Percentiles rank a stretch among this genome's conserved stretches.
Conservation (phyloP, 2,113 vertebrate species). For the Hirundichthys speculiger region DNA sequence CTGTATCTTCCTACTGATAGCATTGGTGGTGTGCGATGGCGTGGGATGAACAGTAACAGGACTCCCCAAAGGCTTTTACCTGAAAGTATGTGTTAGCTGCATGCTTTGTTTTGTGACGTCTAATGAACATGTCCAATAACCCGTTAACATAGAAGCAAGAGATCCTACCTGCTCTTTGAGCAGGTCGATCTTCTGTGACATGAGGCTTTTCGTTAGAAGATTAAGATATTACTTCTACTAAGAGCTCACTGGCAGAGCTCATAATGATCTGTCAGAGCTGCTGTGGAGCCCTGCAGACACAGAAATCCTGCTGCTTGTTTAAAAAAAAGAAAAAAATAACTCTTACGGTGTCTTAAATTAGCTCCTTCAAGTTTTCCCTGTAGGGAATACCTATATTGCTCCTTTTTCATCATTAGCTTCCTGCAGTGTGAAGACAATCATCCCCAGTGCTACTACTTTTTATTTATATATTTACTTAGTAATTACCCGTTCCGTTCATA, state of each 20-base stretch:
- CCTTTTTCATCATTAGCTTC: conserved; percentile 20
- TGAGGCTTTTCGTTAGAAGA: conserved; percentile 14
- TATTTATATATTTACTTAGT: no score
- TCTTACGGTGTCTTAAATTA: background rate
- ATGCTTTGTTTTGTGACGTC: conserved; percentile 56
- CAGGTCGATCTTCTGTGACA: background rate
- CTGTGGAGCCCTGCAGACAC: conserved; percentile 17
- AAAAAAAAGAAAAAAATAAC: conserved; percentile 8
- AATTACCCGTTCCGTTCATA: background rate
- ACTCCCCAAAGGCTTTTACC: conserved; percentile 18
- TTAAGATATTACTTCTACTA: background rate
- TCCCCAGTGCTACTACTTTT: no score
- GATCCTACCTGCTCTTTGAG: background rate
- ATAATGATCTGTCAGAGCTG: conserved; percentile 14
- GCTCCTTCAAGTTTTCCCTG: background rate
- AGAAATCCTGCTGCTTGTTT: conserved; percentile 34
- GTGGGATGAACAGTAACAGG: conserved; percentile 56
- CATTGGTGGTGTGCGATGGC: conserved; percentile 57
- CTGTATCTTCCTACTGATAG: conserved; percentile 72
- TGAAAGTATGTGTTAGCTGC: conserved; percentile 81
- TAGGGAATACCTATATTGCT: conserved; percentile 31
- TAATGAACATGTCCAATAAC: no score
- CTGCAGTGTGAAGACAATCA: background rate
- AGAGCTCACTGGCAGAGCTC: conserved; percentile 1
- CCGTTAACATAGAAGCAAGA: no score